Base-by-base conservation (phyloP, 2,888 invertebrate genomes). In the Acleris cristana region DNA sequence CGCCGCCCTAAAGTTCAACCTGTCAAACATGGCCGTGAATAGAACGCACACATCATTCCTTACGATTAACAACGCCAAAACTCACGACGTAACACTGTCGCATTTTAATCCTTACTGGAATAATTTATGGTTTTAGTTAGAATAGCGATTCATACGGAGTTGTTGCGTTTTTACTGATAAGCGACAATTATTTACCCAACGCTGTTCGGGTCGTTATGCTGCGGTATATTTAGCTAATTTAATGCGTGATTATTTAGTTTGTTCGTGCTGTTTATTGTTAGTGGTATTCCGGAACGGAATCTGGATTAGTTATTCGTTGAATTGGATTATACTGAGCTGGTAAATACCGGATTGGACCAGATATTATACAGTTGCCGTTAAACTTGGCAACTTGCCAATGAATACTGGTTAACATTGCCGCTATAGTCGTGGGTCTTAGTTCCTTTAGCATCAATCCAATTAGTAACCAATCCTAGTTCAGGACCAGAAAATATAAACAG, bases 181-280 rank as follows among this genome's bases (percentile, higher is more conserved):
- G 14, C 40, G 4, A 40, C 40, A 61, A 52, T 61, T 61, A 58
- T 64, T 64, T 64, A 58, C 64, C 30, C n/a, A 58, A 26, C 45
- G 21, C 51, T 44, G 30, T 30, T 49, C 51, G 21, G 21, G 34
- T 14, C 14, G 55, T 56, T 56, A 55, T 21, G 14, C 16, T n/a
- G 64, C 26, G 55, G 48, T 12, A 18, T 54, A 55, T 63, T 63
- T 63, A 56, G 63, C 40, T 49, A 44, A 44, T 58, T 58, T 40
- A 64, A 64, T 40, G 56, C 45, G 30, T 30, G 57, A 58, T 64
- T 64, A 57, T 64, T 64, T 64, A 30, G 57, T 21, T 57, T 19
- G 59, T 45, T 40, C 40, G 26, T 18, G 51, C 52, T 64, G 57
- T 58, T 53, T 64, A 58, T 64, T 58, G 64, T 64, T 64, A 53